Percentiles rank a stretch among this genome's conserved stretches.
These are phyloP conservation scores for Tragelaphus scriptus DNA, from an alignment of 2,113 vertebrate genomes.

Conservation along the genomic window DNA sequence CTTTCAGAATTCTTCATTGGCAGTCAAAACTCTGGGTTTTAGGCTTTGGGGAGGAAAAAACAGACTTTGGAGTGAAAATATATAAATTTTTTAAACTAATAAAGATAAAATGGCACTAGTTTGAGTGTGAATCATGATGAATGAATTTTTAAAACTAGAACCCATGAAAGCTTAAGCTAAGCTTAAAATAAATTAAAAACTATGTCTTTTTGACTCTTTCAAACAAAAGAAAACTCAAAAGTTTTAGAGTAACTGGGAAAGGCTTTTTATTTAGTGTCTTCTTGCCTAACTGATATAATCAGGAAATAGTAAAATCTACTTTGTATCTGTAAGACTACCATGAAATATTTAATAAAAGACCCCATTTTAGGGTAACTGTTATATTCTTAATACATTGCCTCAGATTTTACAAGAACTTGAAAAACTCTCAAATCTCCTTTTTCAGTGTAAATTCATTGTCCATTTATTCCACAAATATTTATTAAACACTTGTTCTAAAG, in stretches of 20 bases:
- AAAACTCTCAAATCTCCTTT: neutral
- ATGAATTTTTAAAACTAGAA: neutral
- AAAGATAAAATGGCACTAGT: neutral
- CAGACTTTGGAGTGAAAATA: neutral
- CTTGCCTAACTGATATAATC: neutral
- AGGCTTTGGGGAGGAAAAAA: neutral
- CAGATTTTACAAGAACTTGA: slow-evolving; percentile 1
- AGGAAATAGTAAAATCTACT: neutral
- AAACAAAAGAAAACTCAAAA: neutral
- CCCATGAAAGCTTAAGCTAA: neutral
- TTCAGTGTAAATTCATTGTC: neutral
- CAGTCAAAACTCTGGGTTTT: neutral
- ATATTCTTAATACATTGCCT: neutral
- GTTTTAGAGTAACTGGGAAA: neutral
- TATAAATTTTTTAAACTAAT: neutral
- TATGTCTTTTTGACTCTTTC: neutral
- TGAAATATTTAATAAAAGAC: neutral
- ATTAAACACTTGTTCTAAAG: neutral
- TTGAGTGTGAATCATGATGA: neutral
- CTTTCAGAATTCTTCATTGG: neutral
- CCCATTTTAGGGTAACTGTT: neutral
- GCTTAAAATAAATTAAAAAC: slow-evolving; percentile 10
- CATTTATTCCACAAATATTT: neutral
- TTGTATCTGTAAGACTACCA: neutral
- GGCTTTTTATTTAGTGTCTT: neutral